phyloP scores from a whole-genome alignment of 1,140 invertebrate species.

The Solen grandis region DNA sequence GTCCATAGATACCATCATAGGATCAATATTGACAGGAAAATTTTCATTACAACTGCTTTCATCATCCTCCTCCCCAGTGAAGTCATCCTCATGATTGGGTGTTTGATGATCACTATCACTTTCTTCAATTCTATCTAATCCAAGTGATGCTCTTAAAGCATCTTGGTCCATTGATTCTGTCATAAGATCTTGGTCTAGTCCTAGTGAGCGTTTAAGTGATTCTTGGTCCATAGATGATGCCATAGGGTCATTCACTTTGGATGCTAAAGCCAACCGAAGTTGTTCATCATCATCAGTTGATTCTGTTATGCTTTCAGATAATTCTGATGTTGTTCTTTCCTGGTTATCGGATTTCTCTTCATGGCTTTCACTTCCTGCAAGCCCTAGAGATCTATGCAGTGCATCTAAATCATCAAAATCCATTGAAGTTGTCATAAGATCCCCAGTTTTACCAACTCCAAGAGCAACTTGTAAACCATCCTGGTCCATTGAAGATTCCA shows the following conservation, averaged over 20 bases:
- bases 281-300: conserved; percentile 41
- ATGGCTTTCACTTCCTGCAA: conserved; percentile 37
- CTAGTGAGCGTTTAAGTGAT: conserved; percentile 25
- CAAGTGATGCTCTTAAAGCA: conserved; percentile 36
- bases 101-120: conserved; percentile 26
- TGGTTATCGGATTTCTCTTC: conserved; percentile 29
- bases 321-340: conserved; percentile 22
- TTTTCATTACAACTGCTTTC: neutral
- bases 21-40: neutral
- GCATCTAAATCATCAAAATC: conserved; percentile 55
- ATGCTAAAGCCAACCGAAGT: neutral
- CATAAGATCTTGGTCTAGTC: conserved; percentile 10
- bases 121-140: conserved; percentile 28
- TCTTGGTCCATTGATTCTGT: conserved; percentile 16
- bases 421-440: conserved; percentile 50
- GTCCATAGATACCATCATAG: conserved; percentile 49
- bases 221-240: conserved; percentile 46
- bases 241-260: conserved; percentile 20
- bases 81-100: neutral
- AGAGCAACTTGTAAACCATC: conserved; percentile 32
- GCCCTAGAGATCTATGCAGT: conserved; percentile 47
- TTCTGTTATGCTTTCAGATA: conserved; percentile 37
- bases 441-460: conserved; percentile 33
- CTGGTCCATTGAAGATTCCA: conserved; percentile 40
- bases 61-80: neutral